These are phyloP conservation scores for Harpalus rubripes DNA, from an alignment of 2,888 invertebrate species.

Conservation along the genomic window DNA sequence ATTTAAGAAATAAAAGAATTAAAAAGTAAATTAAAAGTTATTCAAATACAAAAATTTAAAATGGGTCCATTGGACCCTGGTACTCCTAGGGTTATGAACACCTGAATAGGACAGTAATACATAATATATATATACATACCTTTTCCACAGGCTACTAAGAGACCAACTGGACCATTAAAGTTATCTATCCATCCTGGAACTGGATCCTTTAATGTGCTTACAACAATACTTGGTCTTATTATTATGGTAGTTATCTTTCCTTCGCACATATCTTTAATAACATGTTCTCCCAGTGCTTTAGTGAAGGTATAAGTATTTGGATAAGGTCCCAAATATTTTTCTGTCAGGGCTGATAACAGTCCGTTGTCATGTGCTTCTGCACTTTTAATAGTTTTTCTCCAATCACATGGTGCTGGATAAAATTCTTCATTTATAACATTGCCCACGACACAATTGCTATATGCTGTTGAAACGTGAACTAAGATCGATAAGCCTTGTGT, in stretches of 20 bases:
- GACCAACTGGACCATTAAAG: slow-evolving; percentile 67
- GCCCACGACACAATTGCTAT: slow-evolving; percentile 49
- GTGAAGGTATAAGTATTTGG: slow-evolving; percentile 95
- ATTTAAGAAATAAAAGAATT: no score
- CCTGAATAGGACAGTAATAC: no score
- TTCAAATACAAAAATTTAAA: no score
- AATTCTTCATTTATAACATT: slow-evolving; percentile 83
- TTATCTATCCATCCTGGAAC: slow-evolving; percentile 67
- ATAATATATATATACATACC: slow-evolving; percentile 38
- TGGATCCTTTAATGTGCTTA: slow-evolving; percentile 58
- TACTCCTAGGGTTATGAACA: no score
- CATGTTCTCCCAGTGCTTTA: slow-evolving; percentile 90
- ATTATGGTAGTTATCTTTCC: slow-evolving; percentile 85
- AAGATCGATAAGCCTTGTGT: slow-evolving; percentile 78
- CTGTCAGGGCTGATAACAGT: slow-evolving; percentile 78
- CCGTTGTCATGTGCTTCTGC: slow-evolving; percentile 81
- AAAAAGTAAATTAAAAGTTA: no score
- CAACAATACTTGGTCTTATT: slow-evolving; percentile 89
- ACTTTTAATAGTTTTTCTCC: slow-evolving; percentile 83
- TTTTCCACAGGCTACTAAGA: slow-evolving; percentile 61
- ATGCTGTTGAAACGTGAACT: slow-evolving; percentile 59
- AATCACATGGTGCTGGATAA: slow-evolving; percentile 83
- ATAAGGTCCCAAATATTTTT: slow-evolving; percentile 81
- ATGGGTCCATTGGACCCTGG: no score
- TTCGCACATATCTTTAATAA: slow-evolving; percentile 81